Evolutionary conservation across 1,140 invertebrate species (phyloP), one percentile per base, ranked within the genome.

Genomic region (Drosophila gunungcola): DNA sequence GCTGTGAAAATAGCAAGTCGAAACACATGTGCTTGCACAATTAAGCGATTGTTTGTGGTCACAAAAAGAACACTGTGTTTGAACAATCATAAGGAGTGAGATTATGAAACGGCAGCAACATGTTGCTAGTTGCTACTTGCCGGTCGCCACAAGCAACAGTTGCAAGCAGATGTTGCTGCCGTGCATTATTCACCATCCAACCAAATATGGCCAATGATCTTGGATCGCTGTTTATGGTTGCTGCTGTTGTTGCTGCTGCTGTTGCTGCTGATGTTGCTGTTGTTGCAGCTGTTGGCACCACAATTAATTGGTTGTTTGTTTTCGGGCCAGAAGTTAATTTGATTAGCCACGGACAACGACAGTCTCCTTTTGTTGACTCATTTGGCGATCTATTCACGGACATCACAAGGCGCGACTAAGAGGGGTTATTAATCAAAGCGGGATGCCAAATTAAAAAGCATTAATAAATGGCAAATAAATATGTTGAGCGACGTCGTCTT

Each of bases 401-500:
- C 49, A 41, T 46, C 32, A 27, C 25, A 45, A 55, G 45, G 67
- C 36, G 39, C 54, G 54, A 67, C 61, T 46, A 64, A 62, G 45
- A 75, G 57, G 39, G 58, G 81, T 60, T 85, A 84, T 86, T 83
- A 77, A 88, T 88, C 83, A 88, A 86, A 43, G 70, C 29, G 56
- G 51, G 65, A 78, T 80, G 81, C 69, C 78, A 68, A 72, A 85
- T 78, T 78, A 65, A 79, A 86, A 56, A 61, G 60, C 69, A 86
- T 82, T 79, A 80, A 88, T 89, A 73, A 83, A 89, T 65, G 42
- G 65, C 41, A 57, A 60, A 78, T 64, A 82, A 85, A 86, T 69
- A 63, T 43, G 68, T 58, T 62, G 38, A 43, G 62, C 34, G 55
- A 42, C 58, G 67, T 13, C 63, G 41, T 36, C 10, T 21, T 3